Base-by-base conservation (phyloP, 2,113 vertebrate genomes). In the Cynoglossus semilaevis region DNA sequence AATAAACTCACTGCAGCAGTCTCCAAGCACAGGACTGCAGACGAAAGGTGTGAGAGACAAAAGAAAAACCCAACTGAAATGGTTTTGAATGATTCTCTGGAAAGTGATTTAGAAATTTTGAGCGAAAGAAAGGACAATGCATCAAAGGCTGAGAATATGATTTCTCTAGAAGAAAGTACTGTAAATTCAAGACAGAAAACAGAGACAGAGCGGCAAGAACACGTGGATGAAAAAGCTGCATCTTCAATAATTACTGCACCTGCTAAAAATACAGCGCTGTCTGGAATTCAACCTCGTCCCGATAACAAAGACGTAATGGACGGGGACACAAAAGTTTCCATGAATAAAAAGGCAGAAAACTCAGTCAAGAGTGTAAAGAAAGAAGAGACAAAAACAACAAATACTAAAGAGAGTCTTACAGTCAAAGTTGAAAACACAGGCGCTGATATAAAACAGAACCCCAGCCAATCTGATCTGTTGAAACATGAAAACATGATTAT, bases 211-310 rank as follows among this genome's bases (percentile, higher is more conserved):
- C 37, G 55, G 38, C 56, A 63, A 38, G 61, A 78, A 19, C 29
- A 44, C 14, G 8, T 59, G 40, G 38, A 57, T 61, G 74, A 66
- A 66, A 72, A 75, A 55, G 60, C 45, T 51, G 36, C 43, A 1
- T 15, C 48, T n/a, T n/a, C 63, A 2, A 51, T 45, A 15, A 36
- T 50, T 42, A 70, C 58, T 65, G 51, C 51, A 55, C 49, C 35
- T 8, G 45, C 69, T 78, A 77, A 79, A 81, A 87, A 82, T 81
- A 76, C 80, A 71, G 12, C 38, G 9, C 8, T 58, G 16, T 47
- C 65, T 74, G 74, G 83, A 79, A 82, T 70, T 34, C 67, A 81
- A 77, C 15, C 53, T 34, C 36, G 16, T 69, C 52, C 57, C 58
- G 14, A 66, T 58, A 75, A 80, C 40, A 57, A 80, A 1, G 53